These are phyloP conservation scores for Canis aureus DNA, from an alignment of 2,113 vertebrate genomes.

Conservation along the genomic window DNA sequence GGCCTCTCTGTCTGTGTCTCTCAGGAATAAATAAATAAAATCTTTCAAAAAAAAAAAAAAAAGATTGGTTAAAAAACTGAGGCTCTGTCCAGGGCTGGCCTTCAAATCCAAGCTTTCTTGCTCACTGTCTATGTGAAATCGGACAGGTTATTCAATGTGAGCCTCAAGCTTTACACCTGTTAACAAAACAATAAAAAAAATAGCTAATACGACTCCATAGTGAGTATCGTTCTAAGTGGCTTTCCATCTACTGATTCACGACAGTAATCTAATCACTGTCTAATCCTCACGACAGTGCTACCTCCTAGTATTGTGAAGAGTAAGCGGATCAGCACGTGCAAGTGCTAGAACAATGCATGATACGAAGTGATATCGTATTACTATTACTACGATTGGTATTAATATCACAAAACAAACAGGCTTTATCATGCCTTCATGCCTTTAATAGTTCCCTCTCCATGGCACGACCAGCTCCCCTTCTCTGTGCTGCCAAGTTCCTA, in stretches of 20 bases:
- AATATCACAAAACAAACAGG: conserved; percentile 39
- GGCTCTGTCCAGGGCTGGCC: conserved; percentile 10
- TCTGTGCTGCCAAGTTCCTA: not conserved
- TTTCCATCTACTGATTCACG: not conserved
- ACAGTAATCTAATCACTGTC: no score
- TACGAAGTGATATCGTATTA: not conserved
- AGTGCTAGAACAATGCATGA: not conserved
- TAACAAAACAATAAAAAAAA: conserved; percentile 6
- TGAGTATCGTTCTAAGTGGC: not conserved
- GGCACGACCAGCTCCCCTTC: not conserved
- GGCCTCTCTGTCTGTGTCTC: no score
- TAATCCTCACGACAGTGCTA: not conserved
- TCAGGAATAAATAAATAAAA: no score
- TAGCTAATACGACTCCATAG: not conserved
- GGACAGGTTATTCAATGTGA: not conserved
- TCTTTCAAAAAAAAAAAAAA: no score
- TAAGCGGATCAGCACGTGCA: not conserved
- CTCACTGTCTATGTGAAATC: not conserved
- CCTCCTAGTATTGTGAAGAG: not conserved
- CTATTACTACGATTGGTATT: conserved; percentile 1
- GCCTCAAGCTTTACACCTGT: conserved; percentile 6
- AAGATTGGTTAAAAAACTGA: conserved; percentile 3
- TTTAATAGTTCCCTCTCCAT: not conserved
- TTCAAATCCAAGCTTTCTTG: not conserved
- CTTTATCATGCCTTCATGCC: not conserved